phyloP scores from a whole-genome alignment of 2,888 invertebrate species.

The Cantharis rustica region DNA sequence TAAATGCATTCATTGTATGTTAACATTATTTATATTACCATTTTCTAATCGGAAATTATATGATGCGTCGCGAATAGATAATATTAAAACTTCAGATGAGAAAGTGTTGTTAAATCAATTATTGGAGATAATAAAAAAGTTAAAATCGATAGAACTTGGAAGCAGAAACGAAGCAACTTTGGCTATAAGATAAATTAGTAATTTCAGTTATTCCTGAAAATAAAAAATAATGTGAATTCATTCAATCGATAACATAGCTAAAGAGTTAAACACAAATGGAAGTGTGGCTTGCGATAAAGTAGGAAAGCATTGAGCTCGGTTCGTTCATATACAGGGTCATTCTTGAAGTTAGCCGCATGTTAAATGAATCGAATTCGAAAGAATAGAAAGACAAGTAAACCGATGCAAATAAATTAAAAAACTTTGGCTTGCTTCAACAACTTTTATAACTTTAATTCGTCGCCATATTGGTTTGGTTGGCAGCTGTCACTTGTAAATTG shows the following conservation, averaged over 20 bases:
- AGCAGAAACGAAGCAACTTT: background rate
- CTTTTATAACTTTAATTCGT: too few relatives aligned
- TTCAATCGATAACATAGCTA: background rate
- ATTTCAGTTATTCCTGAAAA: background rate
- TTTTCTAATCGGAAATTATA: background rate
- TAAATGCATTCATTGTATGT: background rate
- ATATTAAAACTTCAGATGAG: background rate
- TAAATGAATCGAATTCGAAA: too few relatives aligned
- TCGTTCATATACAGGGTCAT: too few relatives aligned
- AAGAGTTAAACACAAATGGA: background rate
- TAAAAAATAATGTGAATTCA: background rate
- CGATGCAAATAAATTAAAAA: too few relatives aligned
- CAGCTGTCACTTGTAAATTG: too few relatives aligned
- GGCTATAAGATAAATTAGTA: background rate
- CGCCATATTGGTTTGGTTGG: too few relatives aligned
- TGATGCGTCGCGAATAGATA: background rate
- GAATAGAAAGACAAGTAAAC: too few relatives aligned
- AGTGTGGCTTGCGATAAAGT: background rate
- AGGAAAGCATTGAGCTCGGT: too few relatives aligned
- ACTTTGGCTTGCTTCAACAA: too few relatives aligned
- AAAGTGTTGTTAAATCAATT: background rate
- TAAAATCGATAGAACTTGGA: background rate
- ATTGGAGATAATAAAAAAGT: background rate
- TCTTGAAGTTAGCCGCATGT: too few relatives aligned
- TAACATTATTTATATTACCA: background rate